phyloP scores from a whole-genome alignment of 2,888 invertebrate genomes.

The Eupsilia transversa region DNA sequence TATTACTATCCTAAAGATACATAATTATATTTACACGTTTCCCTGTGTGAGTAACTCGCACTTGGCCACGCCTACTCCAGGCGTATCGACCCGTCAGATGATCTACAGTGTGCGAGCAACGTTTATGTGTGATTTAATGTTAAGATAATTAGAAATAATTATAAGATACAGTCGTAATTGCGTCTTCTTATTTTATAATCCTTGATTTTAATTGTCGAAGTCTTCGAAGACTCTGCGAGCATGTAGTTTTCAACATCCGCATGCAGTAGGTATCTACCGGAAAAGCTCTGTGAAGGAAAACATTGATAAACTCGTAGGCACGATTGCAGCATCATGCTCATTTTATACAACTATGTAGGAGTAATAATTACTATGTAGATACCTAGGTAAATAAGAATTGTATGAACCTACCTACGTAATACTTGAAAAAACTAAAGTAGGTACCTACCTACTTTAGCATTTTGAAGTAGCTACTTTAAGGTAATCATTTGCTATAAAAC shows the following conservation, averaged over 20 bases:
- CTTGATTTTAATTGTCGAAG: neutral
- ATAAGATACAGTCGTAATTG: constrained; percentile 4
- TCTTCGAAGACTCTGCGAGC: neutral
- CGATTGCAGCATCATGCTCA: neutral
- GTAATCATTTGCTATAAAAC: neutral
- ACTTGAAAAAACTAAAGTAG: too few relatives aligned
- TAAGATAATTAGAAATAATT: constrained; percentile 20
- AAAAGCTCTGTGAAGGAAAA: neutral
- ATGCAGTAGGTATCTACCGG: neutral
- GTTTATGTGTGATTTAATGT: constrained; percentile 25
- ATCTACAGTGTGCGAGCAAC: constrained; percentile 28
- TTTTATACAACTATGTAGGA: neutral
- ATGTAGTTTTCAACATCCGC: neutral
- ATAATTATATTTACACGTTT: neutral
- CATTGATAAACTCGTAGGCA: neutral
- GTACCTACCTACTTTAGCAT: too few relatives aligned
- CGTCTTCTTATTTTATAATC: neutral
- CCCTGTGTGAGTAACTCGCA: constrained; percentile 21
- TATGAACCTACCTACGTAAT: too few relatives aligned
- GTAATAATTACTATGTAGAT: neutral
- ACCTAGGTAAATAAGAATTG: neutral
- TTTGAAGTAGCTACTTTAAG: too few relatives aligned
- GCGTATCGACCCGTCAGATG: constrained; percentile 20
- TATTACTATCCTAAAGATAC: neutral
- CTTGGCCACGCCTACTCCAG: constrained; percentile 35